Evolutionary conservation across 2,113 vertebrate genomes (phyloP), one percentile per base, ranked within the genome.

Genomic region (Atractosteus spatula): DNA sequence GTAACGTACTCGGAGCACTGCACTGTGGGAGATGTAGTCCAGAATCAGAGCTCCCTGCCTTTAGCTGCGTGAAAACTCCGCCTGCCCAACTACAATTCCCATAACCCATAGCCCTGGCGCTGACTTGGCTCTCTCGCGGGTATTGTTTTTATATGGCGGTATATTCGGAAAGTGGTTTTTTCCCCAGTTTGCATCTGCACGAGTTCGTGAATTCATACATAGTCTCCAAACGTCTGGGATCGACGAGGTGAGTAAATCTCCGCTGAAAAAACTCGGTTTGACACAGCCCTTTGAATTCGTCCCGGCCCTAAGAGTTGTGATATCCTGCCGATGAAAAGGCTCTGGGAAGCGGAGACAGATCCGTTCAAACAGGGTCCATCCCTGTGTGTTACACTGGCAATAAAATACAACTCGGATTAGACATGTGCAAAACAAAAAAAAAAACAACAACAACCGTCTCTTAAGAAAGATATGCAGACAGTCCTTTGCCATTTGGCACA

Each of bases 81-180:
- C 64, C 76, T 73, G 29, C 56, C 3, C 14, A 54, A 84, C 83
- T 77, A 44, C 81, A 71, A 43, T 41, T 45, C 74, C 81, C 79
- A 81, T 13, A 73, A 78, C 76, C 65, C 81, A 63, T 3, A 44
- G 59, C 41, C 12, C 10, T 13, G 63, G 11, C 7, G 3, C 41
- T 29, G 6, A 16, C 67, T 17, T 74, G 69, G 55, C 71, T 54
- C 51, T 88, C 84, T 90, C 89, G 90, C 91, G 91, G 87, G 90
- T 84, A 89, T 83, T 82, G 87, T 82, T 85, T 88, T 86, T 83
- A 75, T 79, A 87, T 90, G 90, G 91, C 89, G 91, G 87, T 79
- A 84, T 80, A 43, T 77, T 90, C 89, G 66, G 77, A 89, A 88
- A 70, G 11, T 69, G 74, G 2, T 68, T 54, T 73, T 73, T 29